These are phyloP conservation scores for Lithobates pipiens DNA, from an alignment of 2,797 vertebrate genomes.

Conservation along the genomic window DNA sequence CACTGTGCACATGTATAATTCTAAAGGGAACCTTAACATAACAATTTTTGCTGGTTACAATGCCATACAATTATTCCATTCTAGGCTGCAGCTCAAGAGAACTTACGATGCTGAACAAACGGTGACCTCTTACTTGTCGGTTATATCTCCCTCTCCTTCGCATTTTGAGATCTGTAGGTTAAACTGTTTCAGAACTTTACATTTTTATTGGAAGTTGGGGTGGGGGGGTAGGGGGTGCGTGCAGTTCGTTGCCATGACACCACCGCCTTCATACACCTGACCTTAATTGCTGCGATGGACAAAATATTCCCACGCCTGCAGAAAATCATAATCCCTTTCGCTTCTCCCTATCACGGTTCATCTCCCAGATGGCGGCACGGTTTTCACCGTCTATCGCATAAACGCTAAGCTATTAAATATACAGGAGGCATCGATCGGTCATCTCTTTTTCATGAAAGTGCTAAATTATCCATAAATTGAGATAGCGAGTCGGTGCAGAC, in stretches of 20 bases:
- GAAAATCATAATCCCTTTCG: slow-evolving; percentile 24
- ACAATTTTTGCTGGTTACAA: no score
- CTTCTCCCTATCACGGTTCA: neutral
- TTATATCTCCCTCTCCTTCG: no score
- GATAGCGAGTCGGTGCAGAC: slow-evolving; percentile 5
- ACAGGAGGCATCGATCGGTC: slow-evolving; percentile 28
- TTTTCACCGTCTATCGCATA: slow-evolving; percentile 1
- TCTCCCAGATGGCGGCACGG: slow-evolving; percentile 12
- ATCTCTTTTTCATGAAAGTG: slow-evolving; percentile 32
- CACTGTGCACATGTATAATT: no score
- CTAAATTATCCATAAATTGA: slow-evolving; percentile 46
- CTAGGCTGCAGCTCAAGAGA: no score
- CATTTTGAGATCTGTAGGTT: neutral
- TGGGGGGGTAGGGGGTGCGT: no score
- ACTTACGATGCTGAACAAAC: no score
- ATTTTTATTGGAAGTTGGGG: neutral
- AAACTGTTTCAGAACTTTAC: neutral
- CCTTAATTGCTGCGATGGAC: neutral
- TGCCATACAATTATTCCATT: no score
- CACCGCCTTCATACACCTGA: neutral
- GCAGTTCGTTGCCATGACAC: neutral
- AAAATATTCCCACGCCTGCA: neutral
- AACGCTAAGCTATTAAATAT: slow-evolving; percentile 15
- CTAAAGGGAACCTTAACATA: no score
- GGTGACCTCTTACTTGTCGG: no score